Conservation (phyloP, 2,797 vertebrate genomes). For the Epinephelus coioides region DNA sequence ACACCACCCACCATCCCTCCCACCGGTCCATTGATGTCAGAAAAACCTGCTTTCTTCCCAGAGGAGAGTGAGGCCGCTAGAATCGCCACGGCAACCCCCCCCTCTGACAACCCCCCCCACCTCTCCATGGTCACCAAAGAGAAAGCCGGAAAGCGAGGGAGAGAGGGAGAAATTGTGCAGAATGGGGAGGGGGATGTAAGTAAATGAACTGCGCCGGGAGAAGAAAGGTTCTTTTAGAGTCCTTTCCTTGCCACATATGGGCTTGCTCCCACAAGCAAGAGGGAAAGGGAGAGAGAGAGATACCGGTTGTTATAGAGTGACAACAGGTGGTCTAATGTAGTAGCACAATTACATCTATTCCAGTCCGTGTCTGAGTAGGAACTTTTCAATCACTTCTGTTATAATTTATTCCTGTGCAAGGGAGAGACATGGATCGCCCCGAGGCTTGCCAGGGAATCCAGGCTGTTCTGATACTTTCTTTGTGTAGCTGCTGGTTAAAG, state of each 20-base stretch:
- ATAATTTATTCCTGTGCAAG: conserved; percentile 72
- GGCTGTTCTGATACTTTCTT: conserved; percentile 42
- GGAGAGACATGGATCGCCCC: conserved; percentile 60
- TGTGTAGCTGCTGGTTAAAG: conserved; percentile 56
- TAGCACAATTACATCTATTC: conserved; percentile 72
- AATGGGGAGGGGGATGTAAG: conserved; percentile 71
- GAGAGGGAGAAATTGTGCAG: conserved; percentile 68
- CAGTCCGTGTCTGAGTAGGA: conserved; percentile 62
- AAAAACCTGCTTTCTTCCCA: conserved; percentile 87
- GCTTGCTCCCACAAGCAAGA: conserved; percentile 78
- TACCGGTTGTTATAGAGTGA: conserved; percentile 59
- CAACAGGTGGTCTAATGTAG: conserved; percentile 78
- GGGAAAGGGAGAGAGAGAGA: conserved; percentile 55
- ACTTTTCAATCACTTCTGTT: conserved; percentile 73
- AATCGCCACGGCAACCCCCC: conserved; percentile 75
- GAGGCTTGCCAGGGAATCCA: conserved; percentile 58
- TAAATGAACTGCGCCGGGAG: conserved; percentile 79
- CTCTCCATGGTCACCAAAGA: conserved; percentile 73
- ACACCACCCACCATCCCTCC: conserved; percentile 63
- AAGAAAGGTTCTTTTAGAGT: conserved; percentile 83
- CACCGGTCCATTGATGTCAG: conserved; percentile 78
- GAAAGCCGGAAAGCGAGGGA: conserved; percentile 60
- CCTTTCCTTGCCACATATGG: conserved; percentile 81
- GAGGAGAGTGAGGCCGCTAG: conserved; percentile 71
- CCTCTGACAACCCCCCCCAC: conserved; percentile 1